A percentile compares a stretch with the other conserved stretches of the same genome.
Conservation (phyloP, 2,888 invertebrate species). For the Parasteatoda lunata region DNA sequence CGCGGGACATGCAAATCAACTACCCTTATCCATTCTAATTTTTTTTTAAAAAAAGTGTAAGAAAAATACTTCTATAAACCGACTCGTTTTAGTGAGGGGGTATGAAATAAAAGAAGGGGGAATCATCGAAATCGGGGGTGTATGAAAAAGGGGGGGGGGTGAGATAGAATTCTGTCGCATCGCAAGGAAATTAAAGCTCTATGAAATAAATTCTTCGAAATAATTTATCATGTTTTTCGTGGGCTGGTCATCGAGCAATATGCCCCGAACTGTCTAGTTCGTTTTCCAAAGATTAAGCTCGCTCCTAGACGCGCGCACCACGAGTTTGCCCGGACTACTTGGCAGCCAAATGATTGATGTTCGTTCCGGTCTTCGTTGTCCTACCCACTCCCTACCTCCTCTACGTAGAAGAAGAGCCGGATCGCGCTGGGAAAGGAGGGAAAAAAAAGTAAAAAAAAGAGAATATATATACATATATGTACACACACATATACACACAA, state of each 20-base stretch:
- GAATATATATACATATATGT: conserved; percentile 56
- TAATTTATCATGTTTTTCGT: conserved; percentile 69
- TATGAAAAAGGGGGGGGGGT: conserved; percentile 2
- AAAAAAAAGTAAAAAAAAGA: conserved; percentile 54
- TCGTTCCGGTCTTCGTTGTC: conserved; percentile 53
- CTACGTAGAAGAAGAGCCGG: conserved; percentile 38
- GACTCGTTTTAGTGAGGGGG: conserved; percentile 26
- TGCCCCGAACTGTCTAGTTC: conserved; percentile 68
- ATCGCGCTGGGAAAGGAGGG: conserved; percentile 22
- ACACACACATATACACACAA: conserved; percentile 34
- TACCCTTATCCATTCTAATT: background rate
- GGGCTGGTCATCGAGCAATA: conserved; percentile 65
- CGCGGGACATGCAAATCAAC: conserved; percentile 58
- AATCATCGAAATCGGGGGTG: conserved; percentile 23
- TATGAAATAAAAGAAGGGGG: background rate
- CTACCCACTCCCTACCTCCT: conserved; percentile 5
- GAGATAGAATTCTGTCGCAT: conserved; percentile 60
- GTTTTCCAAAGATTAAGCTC: conserved; percentile 67
- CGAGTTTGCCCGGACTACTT: conserved; percentile 47
- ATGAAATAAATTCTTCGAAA: conserved; percentile 69
- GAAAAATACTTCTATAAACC: conserved; percentile 25
- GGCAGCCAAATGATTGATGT: conserved; percentile 69
- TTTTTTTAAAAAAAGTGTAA: conserved; percentile 12
- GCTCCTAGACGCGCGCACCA: conserved; percentile 20
- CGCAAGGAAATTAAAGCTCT: conserved; percentile 69